Conservation (phyloP, 92 coral and sea anemone species). For the Zoanthus sansibaricus region DNA sequence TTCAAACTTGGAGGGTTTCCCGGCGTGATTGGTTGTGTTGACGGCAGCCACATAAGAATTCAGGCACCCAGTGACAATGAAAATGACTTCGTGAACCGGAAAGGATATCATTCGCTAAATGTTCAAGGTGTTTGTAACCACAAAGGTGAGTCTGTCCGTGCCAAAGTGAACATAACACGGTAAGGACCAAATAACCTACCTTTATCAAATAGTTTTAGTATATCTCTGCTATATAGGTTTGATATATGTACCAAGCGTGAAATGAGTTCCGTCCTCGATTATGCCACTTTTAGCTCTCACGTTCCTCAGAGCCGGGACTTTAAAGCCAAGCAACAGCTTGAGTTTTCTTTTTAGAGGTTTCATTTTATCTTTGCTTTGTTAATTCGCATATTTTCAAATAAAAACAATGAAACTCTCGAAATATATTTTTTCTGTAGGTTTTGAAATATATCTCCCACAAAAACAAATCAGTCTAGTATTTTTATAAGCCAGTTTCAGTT, state of each 20-base stretch:
- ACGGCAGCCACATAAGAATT: background rate
- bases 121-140: constrained; percentile 10
- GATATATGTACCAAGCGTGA: constrained; percentile 1
- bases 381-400: background rate
- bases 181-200: background rate
- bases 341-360: background rate
- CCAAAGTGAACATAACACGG: background rate
- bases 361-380: constrained; percentile 16
- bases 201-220: constrained; percentile 1
- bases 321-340: background rate
- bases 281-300: constrained; percentile 5
- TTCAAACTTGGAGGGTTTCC: too few species aligned
- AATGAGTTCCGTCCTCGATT: constrained; percentile 2
- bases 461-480: background rate
- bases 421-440: too few species aligned
- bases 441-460: background rate
- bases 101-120: constrained; percentile 3
- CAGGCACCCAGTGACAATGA: background rate
- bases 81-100: background rate
- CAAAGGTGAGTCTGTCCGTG: constrained; percentile 18
- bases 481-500: background rate
- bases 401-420: constrained; percentile 3
- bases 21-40: too few species aligned
- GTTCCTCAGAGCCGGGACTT: background rate
- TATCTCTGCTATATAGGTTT: too few species aligned